Conservation (phyloP, 1,140 invertebrate genomes). For the Pemphigus obesinymphae region DNA sequence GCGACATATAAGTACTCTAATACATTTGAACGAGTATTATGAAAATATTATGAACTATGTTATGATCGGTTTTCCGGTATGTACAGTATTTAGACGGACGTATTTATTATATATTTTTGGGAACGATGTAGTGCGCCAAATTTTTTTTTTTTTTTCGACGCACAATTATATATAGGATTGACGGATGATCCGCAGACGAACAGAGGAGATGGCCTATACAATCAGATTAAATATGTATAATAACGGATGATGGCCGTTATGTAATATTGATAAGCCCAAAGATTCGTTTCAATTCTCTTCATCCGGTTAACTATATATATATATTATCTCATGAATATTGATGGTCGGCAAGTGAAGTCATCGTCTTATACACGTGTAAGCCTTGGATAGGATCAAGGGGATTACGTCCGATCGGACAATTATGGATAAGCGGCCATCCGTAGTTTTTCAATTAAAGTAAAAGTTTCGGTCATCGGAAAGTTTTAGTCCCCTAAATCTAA, state of each 20-base stretch:
- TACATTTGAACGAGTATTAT: too few species aligned
- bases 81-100: too few species aligned
- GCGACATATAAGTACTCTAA: too few species aligned
- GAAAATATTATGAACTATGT: too few species aligned
- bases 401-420: slow-evolving; percentile 1
- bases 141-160: too few species aligned
- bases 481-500: slow-evolving; percentile 1
- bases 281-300: background rate
- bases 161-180: too few species aligned
- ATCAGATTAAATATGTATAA: background rate
- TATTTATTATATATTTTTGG: too few species aligned
- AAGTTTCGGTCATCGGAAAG: background rate
- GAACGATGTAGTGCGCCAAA: too few species aligned
- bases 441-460: slow-evolving; percentile 27
- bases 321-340: background rate
- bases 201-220: background rate
- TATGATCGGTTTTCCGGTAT: too few species aligned
- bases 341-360: background rate
- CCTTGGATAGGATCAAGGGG: background rate
- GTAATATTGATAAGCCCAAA: background rate
- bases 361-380: background rate
- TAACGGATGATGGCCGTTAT: background rate
- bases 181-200: too few species aligned
- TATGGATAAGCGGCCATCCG: background rate
- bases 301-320: background rate